These are phyloP conservation scores for Nudaria mundana DNA, from an alignment of 2,888 invertebrate species.

Conservation along the genomic window DNA sequence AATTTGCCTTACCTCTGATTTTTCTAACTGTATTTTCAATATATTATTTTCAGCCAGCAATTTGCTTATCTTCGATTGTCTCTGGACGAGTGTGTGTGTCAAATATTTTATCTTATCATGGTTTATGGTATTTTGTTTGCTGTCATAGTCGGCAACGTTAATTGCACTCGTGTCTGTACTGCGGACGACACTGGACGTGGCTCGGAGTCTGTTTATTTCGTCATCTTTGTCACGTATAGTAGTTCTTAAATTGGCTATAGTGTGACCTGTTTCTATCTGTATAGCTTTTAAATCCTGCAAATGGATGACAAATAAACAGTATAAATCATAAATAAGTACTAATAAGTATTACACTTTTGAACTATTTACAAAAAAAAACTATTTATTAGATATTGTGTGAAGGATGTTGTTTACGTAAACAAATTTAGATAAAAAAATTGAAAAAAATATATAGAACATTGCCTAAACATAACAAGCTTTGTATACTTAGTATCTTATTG, in stretches of 20 bases:
- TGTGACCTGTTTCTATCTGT: conserved; percentile 57
- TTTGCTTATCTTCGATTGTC: conserved; percentile 91
- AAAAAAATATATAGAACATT: too few relatives aligned
- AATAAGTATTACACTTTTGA: neutral
- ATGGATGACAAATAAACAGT: neutral
- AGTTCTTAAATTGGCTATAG: conserved; percentile 52
- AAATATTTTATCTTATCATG: conserved; percentile 79
- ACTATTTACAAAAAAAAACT: too few relatives aligned
- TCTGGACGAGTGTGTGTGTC: conserved; percentile 91
- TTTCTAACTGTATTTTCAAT: conserved; percentile 90
- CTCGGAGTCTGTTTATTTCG: conserved; percentile 48
- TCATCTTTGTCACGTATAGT: conserved; percentile 57
- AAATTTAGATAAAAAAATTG: too few relatives aligned
- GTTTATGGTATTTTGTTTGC: conserved; percentile 49
- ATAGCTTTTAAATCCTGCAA: conserved; percentile 59
- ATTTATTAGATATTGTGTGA: too few relatives aligned
- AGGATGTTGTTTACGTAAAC: too few relatives aligned
- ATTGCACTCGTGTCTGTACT: conserved; percentile 56
- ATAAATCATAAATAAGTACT: neutral
- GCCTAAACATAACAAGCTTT: too few relatives aligned
- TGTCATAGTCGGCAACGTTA: conserved; percentile 69
- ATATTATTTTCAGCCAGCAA: conserved; percentile 93
- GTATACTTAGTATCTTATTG: too few relatives aligned
- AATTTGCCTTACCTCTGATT: conserved; percentile 83
- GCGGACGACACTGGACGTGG: conserved; percentile 37